phyloP scores from a whole-genome alignment of 2,797 vertebrate species.

The Pygocentrus nattereri region DNA sequence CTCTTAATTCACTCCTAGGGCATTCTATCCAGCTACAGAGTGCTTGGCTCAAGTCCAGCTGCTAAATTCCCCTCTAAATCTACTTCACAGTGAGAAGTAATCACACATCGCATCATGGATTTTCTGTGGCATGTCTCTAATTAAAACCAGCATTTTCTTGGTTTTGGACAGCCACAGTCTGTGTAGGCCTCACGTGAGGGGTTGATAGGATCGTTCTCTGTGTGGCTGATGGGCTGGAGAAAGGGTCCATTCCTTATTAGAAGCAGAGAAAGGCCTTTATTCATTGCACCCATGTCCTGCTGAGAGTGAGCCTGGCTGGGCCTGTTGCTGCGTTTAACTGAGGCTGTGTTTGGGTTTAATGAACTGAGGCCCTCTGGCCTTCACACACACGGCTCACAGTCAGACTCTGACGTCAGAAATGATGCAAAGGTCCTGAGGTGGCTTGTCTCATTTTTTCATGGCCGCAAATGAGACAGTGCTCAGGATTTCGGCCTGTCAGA shows the following conservation, averaged over 20 bases:
- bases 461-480: not conserved
- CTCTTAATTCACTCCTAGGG: not conserved
- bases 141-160: not conserved
- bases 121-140: not conserved
- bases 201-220: conserved; percentile 11
- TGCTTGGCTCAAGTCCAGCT: conserved; percentile 10
- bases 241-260: conserved; percentile 46
- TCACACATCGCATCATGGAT: not conserved
- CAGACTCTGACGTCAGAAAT: conserved; percentile 33
- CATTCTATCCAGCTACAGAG: conserved; percentile 5
- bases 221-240: conserved; percentile 19
- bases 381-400: conserved; percentile 23
- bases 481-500: not conserved
- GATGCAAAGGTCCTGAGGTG: conserved; percentile 1
- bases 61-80: not conserved
- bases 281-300: conserved; percentile 42
- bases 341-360: conserved; percentile 51
- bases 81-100: not conserved
- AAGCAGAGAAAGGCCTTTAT: conserved; percentile 47
- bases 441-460: not conserved
- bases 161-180: not conserved
- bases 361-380: conserved; percentile 31
- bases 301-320: conserved; percentile 8
- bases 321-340: conserved; percentile 30
- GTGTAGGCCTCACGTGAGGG: not conserved